Evolutionary conservation across 2,888 invertebrate genomes (phyloP), one percentile per base, ranked within the genome.

Genomic region (Ichneumon xanthorius): DNA sequence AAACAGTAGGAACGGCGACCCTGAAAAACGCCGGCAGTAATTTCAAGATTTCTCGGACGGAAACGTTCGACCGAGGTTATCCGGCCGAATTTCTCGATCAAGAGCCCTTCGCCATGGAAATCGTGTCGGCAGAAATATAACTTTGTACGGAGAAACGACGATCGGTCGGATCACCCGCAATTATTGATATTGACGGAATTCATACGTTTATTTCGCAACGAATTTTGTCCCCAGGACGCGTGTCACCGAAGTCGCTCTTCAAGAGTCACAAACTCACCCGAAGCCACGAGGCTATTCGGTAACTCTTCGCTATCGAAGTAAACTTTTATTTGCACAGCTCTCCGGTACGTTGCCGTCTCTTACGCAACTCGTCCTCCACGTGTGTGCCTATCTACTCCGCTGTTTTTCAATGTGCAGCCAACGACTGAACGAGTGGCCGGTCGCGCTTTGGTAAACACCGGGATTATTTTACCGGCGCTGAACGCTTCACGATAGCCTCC

Each of bases 371-470:
- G 19, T 16, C 48, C 11, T 26, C 58, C 26, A 14, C 45, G 48
- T 48, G 48, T 45, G 30, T 63, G 26, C 6, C 30, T 37, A 26
- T 63, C 55, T 73, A 73, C 22, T 30, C 19, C 11, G 61, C 75
- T 63, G 61, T 75, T 75, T 63, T 75, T 63, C 30, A 63, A 55
- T 55, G 55, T 61, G 73, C 63, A 63, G 45, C 61, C 7, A 48
- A 48, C 61, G 73, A 61, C 61, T 61, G 61, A 61, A 61, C 40
- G 73, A 75, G 73, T n/a, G 55, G 11, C 73, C 40, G 73, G 45
- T 48, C n/a, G 73, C 45, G 55, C 72, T 85, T 84, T 80, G 40
- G 70, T 75, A 85, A 85, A 80, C 75, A 71, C 73, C 65, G 75
- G 68, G 70, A 71, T 73, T 75, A 55, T 55, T 85, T 75, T 33